These are phyloP conservation scores for Cheumatopsyche charites DNA, from an alignment of 1,140 invertebrate genomes.

Conservation along the genomic window DNA sequence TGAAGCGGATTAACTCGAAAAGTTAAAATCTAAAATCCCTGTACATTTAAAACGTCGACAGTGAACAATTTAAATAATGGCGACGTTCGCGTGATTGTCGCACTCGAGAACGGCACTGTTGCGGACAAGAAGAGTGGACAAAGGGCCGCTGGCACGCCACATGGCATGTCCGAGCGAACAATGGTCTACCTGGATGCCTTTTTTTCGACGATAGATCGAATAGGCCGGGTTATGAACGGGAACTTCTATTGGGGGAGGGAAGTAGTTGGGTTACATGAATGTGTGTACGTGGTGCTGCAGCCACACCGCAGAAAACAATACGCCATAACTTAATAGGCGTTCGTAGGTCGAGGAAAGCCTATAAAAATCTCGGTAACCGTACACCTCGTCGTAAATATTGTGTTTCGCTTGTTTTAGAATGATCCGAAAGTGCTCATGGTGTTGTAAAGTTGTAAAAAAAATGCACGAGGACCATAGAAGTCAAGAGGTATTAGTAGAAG, in stretches of 20 bases:
- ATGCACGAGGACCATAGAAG: neutral
- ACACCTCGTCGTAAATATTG: conserved; percentile 1
- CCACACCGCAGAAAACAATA: conserved; percentile 18
- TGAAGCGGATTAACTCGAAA: no score
- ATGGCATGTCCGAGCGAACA: neutral
- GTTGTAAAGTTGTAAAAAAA: neutral
- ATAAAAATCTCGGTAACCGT: conserved; percentile 1
- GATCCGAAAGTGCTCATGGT: no score
- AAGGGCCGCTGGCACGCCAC: conserved; percentile 7
- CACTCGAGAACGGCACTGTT: neutral
- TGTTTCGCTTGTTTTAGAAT: neutral
- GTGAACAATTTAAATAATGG: conserved; percentile 15
- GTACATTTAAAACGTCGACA: neutral
- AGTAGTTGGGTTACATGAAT: no score
- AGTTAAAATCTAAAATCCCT: no score
- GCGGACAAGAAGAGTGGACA: conserved; percentile 24
- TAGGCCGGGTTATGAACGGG: no score
- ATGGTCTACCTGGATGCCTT: no score
- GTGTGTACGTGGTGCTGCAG: no score
- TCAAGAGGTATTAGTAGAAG: no score
- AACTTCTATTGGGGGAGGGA: no score
- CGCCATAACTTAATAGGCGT: neutral
- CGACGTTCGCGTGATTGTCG: conserved; percentile 20
- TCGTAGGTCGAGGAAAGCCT: neutral
- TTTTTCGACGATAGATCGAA: no score